Evolutionary conservation across 2,797 vertebrate genomes (phyloP).

Genomic region (Siniperca undulata): DNA sequence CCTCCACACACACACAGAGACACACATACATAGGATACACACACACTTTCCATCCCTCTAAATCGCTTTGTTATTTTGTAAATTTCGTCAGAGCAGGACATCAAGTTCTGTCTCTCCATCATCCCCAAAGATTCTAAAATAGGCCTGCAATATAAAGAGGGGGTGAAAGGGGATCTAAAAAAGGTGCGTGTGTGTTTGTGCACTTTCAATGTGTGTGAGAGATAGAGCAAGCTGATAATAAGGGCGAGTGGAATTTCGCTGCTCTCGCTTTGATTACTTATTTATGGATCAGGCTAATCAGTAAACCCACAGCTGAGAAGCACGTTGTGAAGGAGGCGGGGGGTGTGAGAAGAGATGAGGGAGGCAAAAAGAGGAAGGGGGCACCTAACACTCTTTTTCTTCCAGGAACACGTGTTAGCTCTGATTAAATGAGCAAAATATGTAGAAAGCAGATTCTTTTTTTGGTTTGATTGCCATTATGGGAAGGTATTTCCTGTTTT

Average conservation of each 20-base stretch:
- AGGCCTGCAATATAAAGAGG: neutral
- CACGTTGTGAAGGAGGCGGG: slow-evolving; percentile 58
- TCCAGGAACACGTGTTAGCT: slow-evolving; percentile 50
- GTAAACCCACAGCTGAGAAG: slow-evolving; percentile 73
- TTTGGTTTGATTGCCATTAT: slow-evolving; percentile 11
- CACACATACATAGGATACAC: slow-evolving; percentile 3
- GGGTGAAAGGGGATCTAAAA: neutral
- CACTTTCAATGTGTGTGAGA: neutral
- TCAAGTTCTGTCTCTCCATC: neutral
- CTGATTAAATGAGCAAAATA: slow-evolving; percentile 44
- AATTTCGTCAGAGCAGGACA: slow-evolving; percentile 15
- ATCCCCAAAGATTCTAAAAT: slow-evolving; percentile 11
- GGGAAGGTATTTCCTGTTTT: slow-evolving; percentile 56
- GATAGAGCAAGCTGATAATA: slow-evolving; percentile 58
- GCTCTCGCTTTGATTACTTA: slow-evolving; percentile 79
- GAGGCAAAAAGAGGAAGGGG: slow-evolving; percentile 32
- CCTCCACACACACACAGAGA: slow-evolving; percentile 5
- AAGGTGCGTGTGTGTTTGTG: neutral
- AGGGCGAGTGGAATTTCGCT: slow-evolving; percentile 61
- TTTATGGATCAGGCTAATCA: slow-evolving; percentile 82
- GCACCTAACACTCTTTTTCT: slow-evolving; percentile 42
- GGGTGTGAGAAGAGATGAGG: slow-evolving; percentile 43
- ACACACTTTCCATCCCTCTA: neutral
- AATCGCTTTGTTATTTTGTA: neutral
- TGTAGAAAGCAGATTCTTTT: slow-evolving; percentile 18